These are phyloP conservation scores for Typhlichthys eigenmanni DNA, from an alignment of 2,797 vertebrate genomes.

Conservation along the genomic window DNA sequence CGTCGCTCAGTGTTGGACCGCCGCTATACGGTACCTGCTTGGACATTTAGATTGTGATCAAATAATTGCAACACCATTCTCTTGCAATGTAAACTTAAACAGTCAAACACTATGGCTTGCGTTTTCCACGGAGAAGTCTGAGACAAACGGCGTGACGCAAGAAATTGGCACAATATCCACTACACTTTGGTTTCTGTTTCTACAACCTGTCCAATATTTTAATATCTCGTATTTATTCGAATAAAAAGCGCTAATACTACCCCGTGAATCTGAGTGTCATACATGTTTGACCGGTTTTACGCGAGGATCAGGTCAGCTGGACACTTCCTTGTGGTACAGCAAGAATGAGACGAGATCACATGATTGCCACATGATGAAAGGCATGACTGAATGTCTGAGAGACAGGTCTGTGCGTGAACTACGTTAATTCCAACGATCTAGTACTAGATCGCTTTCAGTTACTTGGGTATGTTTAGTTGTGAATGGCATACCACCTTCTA, in stretches of 20 bases:
- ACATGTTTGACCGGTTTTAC: conserved; percentile 1
- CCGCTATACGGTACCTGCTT: background rate
- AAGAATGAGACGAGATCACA: conserved; percentile 63
- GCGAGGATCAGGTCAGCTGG: conserved; percentile 28
- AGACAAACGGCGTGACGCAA: background rate
- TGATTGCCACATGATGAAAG: conserved; percentile 69
- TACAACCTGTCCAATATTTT: background rate
- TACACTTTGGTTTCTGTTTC: background rate
- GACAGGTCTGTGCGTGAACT: background rate
- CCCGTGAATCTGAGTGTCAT: background rate
- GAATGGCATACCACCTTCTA: too few species aligned
- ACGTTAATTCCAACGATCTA: too few species aligned
- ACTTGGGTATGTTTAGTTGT: too few species aligned
- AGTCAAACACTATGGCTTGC: too few species aligned
- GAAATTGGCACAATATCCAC: too few species aligned
- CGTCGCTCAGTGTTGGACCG: background rate
- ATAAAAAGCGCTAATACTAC: too few species aligned
- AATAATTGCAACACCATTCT: too few species aligned
- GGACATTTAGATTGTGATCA: too few species aligned
- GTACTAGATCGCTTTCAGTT: too few species aligned
- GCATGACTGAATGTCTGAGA: conserved; percentile 39
- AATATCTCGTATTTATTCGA: too few species aligned
- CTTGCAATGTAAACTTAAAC: too few species aligned
- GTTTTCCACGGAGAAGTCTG: too few species aligned
- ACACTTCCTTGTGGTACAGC: conserved; percentile 61